phyloP scores from a whole-genome alignment of 2,888 invertebrate genomes.

The Biston stratarius region DNA sequence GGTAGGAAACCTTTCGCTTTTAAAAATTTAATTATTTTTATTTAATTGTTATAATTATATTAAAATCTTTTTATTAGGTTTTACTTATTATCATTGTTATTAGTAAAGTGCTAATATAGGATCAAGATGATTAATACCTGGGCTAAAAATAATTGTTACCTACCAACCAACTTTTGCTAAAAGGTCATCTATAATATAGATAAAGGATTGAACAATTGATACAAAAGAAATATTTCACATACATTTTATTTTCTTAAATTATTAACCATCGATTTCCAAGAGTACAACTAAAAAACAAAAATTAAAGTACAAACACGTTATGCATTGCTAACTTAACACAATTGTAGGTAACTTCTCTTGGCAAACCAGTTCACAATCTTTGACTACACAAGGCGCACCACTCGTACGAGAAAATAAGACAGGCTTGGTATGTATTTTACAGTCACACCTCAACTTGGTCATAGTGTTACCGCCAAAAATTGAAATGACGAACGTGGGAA shows the following conservation, averaged over 20 bases:
- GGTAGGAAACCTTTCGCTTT: no score
- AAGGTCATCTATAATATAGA: neutral
- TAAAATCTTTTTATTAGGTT: no score
- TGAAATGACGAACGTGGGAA: neutral
- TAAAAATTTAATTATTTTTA: no score
- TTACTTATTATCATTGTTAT: no score
- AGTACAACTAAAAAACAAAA: conserved; percentile 87
- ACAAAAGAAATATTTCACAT: conserved; percentile 76
- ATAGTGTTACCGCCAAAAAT: conserved; percentile 39
- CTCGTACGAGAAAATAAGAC: conserved; percentile 73
- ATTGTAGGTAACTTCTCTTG: conserved; percentile 87
- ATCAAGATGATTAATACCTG: no score
- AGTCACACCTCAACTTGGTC: conserved; percentile 76
- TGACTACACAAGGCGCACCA: conserved; percentile 84
- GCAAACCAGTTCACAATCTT: conserved; percentile 81
- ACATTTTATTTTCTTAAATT: conserved; percentile 87
- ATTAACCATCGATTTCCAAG: conserved; percentile 87
- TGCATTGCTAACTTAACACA: conserved; percentile 86
- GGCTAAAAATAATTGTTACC: neutral
- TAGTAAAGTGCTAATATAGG: no score
- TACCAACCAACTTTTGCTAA: no score
- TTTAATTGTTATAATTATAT: no score
- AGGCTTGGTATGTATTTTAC: conserved; percentile 59
- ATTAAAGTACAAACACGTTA: conserved; percentile 87
- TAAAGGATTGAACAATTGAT: conserved; percentile 46